These are phyloP conservation scores for Schizopygopsis pylzovi DNA, from an alignment of 2,797 vertebrate species.

Conservation along the genomic window DNA sequence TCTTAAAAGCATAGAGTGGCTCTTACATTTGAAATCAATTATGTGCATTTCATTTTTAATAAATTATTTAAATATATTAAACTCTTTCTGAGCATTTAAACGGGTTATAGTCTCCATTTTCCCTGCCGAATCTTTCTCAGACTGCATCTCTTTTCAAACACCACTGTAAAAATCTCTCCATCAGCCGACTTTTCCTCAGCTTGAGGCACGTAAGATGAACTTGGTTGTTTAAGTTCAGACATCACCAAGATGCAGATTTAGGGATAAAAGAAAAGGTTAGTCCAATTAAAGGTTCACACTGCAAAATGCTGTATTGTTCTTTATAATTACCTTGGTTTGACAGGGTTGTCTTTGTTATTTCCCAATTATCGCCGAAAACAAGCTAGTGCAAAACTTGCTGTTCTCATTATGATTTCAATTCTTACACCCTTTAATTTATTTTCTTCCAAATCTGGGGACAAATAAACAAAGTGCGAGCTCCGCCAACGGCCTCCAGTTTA, in stretches of 20 bases:
- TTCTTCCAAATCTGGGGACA: constrained; percentile 56
- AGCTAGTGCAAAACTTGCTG: constrained; percentile 34
- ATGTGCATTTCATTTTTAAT: constrained; percentile 33
- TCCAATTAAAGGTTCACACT: constrained; percentile 64
- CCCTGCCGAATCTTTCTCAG: neutral
- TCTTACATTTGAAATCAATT: constrained; percentile 38
- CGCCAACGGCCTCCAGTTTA: constrained; percentile 49
- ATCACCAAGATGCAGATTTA: constrained; percentile 50
- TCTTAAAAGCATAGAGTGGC: constrained; percentile 17
- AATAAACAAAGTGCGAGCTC: constrained; percentile 59
- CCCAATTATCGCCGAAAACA: constrained; percentile 59
- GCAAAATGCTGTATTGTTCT: constrained; percentile 50
- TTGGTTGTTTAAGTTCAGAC: constrained; percentile 41
- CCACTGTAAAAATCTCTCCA: neutral
- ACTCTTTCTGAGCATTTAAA: neutral
- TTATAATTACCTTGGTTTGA: constrained; percentile 61
- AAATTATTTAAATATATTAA: constrained; percentile 29
- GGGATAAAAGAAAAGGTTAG: constrained; percentile 63
- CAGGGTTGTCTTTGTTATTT: constrained; percentile 60
- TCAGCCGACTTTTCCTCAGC: neutral
- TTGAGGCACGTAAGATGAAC: constrained; percentile 37
- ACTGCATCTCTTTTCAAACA: constrained; percentile 13
- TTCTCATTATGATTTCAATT: constrained; percentile 60
- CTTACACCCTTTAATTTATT: constrained; percentile 58
- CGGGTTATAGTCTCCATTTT: neutral